These are phyloP conservation scores for Marronus borbonicus DNA, from an alignment of 2,888 invertebrate species.

Conservation along the genomic window DNA sequence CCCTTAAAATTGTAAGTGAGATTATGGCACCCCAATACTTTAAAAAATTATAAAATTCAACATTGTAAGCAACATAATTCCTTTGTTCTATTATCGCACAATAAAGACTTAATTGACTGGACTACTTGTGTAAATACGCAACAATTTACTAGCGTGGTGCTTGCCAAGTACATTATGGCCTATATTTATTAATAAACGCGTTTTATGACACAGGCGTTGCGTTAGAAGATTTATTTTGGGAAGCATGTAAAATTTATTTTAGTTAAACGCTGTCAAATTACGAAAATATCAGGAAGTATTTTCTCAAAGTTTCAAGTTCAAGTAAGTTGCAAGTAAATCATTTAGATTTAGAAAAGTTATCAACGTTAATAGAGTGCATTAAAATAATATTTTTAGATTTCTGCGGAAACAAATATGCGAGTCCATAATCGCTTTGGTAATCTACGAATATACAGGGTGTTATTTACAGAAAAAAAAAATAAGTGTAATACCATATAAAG, in stretches of 20 bases:
- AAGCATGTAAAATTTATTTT: conserved; percentile 5
- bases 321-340: background rate
- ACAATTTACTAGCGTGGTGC: background rate
- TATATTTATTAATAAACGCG: conserved; percentile 24
- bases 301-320: background rate
- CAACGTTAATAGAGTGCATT: background rate
- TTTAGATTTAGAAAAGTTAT: background rate
- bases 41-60: background rate
- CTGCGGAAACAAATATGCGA: conserved; percentile 1
- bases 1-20: background rate
- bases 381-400: background rate
- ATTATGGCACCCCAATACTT: background rate
- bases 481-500: background rate
- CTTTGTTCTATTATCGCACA: conserved; percentile 41
- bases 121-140: background rate
- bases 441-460: background rate
- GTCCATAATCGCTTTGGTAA: conserved; percentile 14
- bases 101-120: conserved; percentile 23
- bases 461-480: background rate
- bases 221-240: conserved; percentile 11
- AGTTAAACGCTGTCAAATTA: background rate
- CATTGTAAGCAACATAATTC: background rate
- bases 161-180: conserved; percentile 28
- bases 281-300: background rate
- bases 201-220: conserved; percentile 8